Evolutionary conservation across 2,113 vertebrate genomes (phyloP).

Genomic region (Dermatemys mawii): DNA sequence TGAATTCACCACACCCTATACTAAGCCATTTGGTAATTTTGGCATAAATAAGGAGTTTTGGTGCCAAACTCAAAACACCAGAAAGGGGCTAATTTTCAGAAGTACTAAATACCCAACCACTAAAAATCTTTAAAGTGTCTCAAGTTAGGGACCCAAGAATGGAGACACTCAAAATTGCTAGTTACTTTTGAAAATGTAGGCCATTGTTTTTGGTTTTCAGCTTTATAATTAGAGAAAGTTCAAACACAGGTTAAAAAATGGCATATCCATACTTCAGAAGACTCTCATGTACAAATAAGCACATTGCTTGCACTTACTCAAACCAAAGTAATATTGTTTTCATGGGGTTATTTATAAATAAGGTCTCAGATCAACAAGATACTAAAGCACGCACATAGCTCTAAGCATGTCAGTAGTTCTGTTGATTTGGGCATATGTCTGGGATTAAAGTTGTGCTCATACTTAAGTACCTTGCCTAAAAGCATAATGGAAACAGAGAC

Average conservation of each 20-base stretch:
- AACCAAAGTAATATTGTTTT: not conserved
- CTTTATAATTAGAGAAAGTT: not conserved
- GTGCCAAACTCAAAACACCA: not conserved
- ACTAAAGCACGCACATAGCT: not conserved
- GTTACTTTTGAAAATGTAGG: not conserved
- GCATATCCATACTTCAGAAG: not conserved
- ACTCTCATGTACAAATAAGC: not conserved
- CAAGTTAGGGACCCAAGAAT: not conserved
- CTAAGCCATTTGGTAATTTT: not conserved
- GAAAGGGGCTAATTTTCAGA: not conserved
- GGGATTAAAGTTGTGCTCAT: not conserved
- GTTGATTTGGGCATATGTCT: not conserved
- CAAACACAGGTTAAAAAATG: not conserved
- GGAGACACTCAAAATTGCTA: not conserved
- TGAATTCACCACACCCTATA: not conserved
- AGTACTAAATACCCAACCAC: not conserved
- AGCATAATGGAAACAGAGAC: conserved; percentile 29
- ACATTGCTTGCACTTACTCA: not conserved
- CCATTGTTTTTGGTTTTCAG: not conserved
- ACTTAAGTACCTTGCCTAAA: not conserved
- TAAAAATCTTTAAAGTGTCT: not conserved
- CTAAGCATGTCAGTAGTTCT: not conserved
- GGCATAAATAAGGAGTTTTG: not conserved
- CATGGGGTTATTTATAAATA: not conserved
- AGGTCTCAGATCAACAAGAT: rapidly evolving